Evolutionary conservation across 2,888 invertebrate species (phyloP).

Genomic region (Macroteleia sp.): DNA sequence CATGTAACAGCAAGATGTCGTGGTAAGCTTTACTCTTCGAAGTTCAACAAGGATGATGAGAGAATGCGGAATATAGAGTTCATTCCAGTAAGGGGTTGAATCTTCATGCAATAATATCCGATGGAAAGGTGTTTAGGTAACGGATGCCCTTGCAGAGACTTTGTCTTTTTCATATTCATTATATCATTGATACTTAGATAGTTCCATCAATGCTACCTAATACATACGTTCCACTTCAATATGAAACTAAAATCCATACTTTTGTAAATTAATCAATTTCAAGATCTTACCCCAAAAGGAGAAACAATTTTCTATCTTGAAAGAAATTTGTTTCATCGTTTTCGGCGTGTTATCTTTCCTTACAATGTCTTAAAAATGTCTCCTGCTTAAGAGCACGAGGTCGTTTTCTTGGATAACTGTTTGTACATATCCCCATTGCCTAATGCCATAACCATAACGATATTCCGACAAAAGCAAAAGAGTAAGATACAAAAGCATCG

Average conservation of each 20-base stretch:
- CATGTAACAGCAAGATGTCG: constrained; percentile 65
- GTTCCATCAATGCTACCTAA: no score
- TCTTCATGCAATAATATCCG: constrained; percentile 76
- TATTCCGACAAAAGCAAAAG: constrained; percentile 69
- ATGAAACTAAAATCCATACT: no score
- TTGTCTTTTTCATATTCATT: constrained; percentile 51
- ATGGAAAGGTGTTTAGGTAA: constrained; percentile 79
- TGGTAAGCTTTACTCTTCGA: constrained; percentile 56
- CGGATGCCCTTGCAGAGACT: constrained; percentile 74
- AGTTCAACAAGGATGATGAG: constrained; percentile 59
- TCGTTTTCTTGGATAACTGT: constrained; percentile 78
- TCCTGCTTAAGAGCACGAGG: constrained; percentile 61
- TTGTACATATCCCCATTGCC: constrained; percentile 77
- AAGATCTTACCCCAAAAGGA: no score
- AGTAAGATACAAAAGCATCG: constrained; percentile 60
- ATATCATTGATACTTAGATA: no score
- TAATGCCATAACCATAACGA: constrained; percentile 80
- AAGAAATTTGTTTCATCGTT: constrained; percentile 15
- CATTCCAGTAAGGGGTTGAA: constrained; percentile 57
- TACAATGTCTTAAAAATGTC: constrained; percentile 38
- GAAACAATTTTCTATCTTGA: constrained; percentile 18
- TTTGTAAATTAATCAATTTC: no score
- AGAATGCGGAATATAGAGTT: constrained; percentile 51
- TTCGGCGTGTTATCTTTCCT: constrained; percentile 22
- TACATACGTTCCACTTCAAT: no score